phyloP scores from a whole-genome alignment of 2,888 invertebrate species.

The Chrysolina oricalcia region DNA sequence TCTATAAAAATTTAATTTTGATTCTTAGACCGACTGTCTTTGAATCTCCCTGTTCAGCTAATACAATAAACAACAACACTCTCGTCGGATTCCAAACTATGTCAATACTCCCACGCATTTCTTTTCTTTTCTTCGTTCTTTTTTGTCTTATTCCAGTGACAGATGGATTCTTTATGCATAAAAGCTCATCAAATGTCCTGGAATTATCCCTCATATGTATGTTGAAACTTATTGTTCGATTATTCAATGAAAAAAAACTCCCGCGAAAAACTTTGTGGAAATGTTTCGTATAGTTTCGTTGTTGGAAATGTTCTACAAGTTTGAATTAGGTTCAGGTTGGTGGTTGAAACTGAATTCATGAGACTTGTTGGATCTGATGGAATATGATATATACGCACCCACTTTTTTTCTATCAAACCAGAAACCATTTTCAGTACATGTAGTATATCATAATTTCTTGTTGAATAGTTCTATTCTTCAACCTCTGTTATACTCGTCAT shows the following conservation, averaged over 20 bases:
- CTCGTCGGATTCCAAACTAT: neutral
- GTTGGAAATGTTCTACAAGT: neutral
- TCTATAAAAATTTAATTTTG: no score
- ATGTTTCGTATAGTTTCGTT: neutral
- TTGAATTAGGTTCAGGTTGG: no score
- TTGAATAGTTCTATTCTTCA: no score
- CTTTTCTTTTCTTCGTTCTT: neutral
- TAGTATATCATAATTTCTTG: no score
- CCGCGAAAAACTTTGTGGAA: neutral
- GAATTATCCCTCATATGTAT: neutral
- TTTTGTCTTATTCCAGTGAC: conserved; percentile 10
- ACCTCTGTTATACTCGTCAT: no score
- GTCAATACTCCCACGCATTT: conserved; percentile 3
- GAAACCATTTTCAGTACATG: no score
- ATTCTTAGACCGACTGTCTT: neutral
- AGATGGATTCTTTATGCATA: conserved; percentile 3
- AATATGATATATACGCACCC: no score
- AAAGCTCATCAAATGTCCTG: neutral
- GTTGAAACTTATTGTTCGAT: conserved; percentile 15
- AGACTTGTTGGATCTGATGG: no score
- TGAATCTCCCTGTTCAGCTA: neutral
- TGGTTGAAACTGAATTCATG: no score
- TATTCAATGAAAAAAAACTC: conserved; percentile 6
- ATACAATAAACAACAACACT: neutral
- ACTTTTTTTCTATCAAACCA: no score